Evolutionary conservation across 2,888 invertebrate species (phyloP), one percentile per base, ranked within the genome.

Genomic region (Mayetiola destructor): DNA sequence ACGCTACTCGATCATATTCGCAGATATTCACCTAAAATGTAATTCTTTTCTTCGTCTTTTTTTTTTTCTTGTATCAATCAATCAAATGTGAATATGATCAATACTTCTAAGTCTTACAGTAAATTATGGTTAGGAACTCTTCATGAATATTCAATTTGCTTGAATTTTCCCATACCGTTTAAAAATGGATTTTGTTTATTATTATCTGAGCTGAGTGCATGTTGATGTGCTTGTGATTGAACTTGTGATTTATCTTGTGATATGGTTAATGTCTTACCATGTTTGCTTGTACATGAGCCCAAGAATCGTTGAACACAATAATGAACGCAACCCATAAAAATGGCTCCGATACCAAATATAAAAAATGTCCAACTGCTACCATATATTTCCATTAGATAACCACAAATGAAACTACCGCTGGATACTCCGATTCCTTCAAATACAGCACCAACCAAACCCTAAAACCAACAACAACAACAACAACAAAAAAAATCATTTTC

Each of bases 401-500:
- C 90, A n/a, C 84, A 89, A 56, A 88, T 70, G 12, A 85, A 77
- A 66, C 87, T 89, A 36, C 90, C 90, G 12, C 81, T 67, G 0
- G 89, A 84, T 0, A 88, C 85, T 16, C 90, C 91, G 14, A 90
- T 75, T 16, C 91, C 91, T 74, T 92, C 91, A 67, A 90, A 92
- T 53, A 89, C 76, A 3, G 88, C 89, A 14, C 91, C 89, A 30
- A 90, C 84, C 40, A 92, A 72, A 57, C 91, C 91, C 82, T 87
- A 71, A 35, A 74, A 74, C 16, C 59, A 57, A 57, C 52, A n/a
- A 16, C 21, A 36, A 14, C 8, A 8, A 16, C 8, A 59, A 37
- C 37, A 27, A 9, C 16, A 18, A 27, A 54, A 35, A 21, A 36
- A 27, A 3, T 39, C 4, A 18, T 29, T 16, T 52, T 29, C 29